phyloP scores from a whole-genome alignment of 2,797 vertebrate species.

The Coilia nasus region DNA sequence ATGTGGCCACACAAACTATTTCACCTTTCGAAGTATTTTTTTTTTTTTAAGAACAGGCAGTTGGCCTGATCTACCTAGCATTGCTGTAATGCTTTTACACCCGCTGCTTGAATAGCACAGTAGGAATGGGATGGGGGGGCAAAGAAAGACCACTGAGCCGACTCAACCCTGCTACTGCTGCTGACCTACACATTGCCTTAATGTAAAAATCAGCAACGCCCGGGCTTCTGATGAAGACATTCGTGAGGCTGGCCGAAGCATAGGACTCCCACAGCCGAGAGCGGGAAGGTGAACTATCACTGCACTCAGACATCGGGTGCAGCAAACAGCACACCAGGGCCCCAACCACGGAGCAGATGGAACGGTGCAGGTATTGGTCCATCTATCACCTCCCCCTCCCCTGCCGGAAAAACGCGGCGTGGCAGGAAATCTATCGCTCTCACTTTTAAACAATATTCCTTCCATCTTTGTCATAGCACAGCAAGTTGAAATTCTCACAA shows the following conservation, averaged over 20 bases:
- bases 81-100: not conserved
- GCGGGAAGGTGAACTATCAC: conserved; percentile 66
- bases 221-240: conserved; percentile 61
- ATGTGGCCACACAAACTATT: not conserved
- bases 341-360: conserved; percentile 65
- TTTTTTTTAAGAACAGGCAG: not conserved
- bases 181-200: not conserved
- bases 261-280: conserved; percentile 53
- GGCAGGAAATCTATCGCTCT: conserved; percentile 78
- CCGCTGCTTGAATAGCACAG: not conserved
- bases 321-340: conserved; percentile 67
- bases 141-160: not conserved
- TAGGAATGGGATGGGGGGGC: not conserved
- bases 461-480: conserved; percentile 70
- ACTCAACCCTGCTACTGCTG: not conserved
- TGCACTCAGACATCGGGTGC: conserved; percentile 64
- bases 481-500: conserved; percentile 67
- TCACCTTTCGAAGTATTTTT: not conserved
- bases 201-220: not conserved
- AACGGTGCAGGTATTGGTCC: conserved; percentile 66
- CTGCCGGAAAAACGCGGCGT: conserved; percentile 65
- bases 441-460: conserved; percentile 72
- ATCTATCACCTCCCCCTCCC: conserved; percentile 73
- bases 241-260: conserved; percentile 48
- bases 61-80: conserved; percentile 1